phyloP scores from a whole-genome alignment of 2,797 vertebrate species.

The Acrossocheilus fasciatus region DNA sequence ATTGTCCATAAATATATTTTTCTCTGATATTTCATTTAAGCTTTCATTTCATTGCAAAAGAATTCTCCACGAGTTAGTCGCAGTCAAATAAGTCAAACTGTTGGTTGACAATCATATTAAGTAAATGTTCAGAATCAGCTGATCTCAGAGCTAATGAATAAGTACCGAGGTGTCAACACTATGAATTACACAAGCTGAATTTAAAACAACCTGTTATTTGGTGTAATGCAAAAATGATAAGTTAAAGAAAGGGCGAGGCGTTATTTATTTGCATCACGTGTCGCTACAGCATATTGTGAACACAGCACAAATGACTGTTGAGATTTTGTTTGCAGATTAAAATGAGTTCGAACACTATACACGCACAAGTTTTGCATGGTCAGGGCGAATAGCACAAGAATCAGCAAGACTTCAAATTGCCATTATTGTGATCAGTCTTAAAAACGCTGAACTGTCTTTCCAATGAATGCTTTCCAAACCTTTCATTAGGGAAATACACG shows the following conservation, averaged over 20 bases:
- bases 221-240: conserved; percentile 29
- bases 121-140: neutral
- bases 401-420: conserved; percentile 24
- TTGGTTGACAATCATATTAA: neutral
- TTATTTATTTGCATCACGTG: conserved; percentile 6
- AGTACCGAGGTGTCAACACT: neutral
- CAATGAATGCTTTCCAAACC: conserved; percentile 25
- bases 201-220: conserved; percentile 25
- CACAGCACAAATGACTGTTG: neutral
- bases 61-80: neutral
- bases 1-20: neutral
- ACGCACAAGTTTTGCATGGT: neutral
- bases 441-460: conserved; percentile 29
- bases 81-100: neutral
- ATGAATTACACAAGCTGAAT: conserved; percentile 10
- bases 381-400: conserved; percentile 11
- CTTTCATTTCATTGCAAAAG: neutral
- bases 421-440: neutral
- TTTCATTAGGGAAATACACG: conserved; percentile 24
- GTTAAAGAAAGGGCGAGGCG: neutral
- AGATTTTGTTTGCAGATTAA: neutral
- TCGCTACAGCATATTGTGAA: neutral
- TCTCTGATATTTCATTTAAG: neutral
- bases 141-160: conserved; percentile 20
- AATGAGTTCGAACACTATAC: neutral